Conservation (phyloP, 37 sponge, comb jelly and placozoan species). For the Tethya wilhelma region DNA sequence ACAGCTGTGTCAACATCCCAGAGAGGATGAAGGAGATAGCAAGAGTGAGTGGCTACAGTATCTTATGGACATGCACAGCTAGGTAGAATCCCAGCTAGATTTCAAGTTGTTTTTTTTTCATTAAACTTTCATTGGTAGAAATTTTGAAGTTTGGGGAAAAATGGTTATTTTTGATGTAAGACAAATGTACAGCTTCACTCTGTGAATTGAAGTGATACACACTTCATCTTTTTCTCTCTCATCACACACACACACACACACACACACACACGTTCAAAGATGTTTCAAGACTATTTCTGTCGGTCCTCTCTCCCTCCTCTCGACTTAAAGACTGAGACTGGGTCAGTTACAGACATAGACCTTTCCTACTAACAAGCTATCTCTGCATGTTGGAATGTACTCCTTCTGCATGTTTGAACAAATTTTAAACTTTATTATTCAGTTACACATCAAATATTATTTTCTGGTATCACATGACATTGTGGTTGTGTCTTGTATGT, state of each 20-base stretch:
- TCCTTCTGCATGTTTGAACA: background rate
- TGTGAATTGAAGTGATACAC: too few relatives aligned
- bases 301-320: slow-evolving; percentile 23
- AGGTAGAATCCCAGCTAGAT: background rate
- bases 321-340: slow-evolving; percentile 11
- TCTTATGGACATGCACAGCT: background rate
- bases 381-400: background rate
- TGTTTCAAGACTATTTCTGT: slow-evolving; percentile 27
- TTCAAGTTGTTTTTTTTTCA: background rate
- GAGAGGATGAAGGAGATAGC: slow-evolving; percentile 61
- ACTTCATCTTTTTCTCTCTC: too few relatives aligned
- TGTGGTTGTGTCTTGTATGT: background rate
- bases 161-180: too few relatives aligned
- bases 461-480: background rate
- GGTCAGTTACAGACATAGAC: slow-evolving; percentile 36
- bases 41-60: slow-evolving; percentile 25
- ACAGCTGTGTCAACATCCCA: slow-evolving; percentile 77
- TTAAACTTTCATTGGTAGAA: too few relatives aligned
- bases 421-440: background rate
- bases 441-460: too few relatives aligned
- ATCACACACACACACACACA: too few relatives aligned
- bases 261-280: too few relatives aligned
- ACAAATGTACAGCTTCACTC: too few relatives aligned
- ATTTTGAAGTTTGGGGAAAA: too few relatives aligned
- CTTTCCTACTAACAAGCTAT: background rate